Base-by-base conservation (phyloP, 2,797 vertebrate genomes). In the Manis pentadactyla region DNA sequence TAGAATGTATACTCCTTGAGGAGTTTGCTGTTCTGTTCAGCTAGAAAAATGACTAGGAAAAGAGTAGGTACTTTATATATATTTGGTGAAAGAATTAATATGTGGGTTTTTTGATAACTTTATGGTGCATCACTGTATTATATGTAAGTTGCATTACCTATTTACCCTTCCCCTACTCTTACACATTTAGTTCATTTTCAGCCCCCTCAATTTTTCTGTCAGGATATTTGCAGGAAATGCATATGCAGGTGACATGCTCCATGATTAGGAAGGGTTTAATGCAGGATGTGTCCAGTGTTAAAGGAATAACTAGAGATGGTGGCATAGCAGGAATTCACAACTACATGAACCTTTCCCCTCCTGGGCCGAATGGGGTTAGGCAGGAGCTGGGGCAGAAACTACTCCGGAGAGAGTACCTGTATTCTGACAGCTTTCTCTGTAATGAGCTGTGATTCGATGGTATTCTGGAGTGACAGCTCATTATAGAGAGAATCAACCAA, bases 311-410 rank as follows among this genome's bases (percentile, higher is more conserved):
- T 42, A 19, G 11, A 18, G 0, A 42, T 66, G 13, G 2, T 23
- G 5, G 0, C 12, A 18, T 34, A 4, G 6, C 29, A 61, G 49
- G n/a, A n/a, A 19, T n/a, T 86, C 29, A 42, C 10, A 74, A 9
- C 1, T 39, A 1, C 8, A 51, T 29, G 57, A 34, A 10, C 4
- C 5, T 4, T 1, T 61, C 3, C 5, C 12, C 11, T 53, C 8
- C 21, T 37, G 12, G 27, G 0, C 9, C 29, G 37, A 25, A 61
- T 34, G n/a, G 4, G 5, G 37, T 39, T 39, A 39, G 37, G 37
- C 37, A 46, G 46, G 46, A 46, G 10, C 10, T 4, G 7, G 3
- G 25, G 39, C 17, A 34, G 13, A 11, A 34, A 29, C 7, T 51
- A 51, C 39, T 73, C 23, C 15, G 49, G 31, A 66, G 18, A 55